Evolutionary conservation across 1,140 invertebrate genomes (phyloP).

Genomic region (Ephestia elutella): DNA sequence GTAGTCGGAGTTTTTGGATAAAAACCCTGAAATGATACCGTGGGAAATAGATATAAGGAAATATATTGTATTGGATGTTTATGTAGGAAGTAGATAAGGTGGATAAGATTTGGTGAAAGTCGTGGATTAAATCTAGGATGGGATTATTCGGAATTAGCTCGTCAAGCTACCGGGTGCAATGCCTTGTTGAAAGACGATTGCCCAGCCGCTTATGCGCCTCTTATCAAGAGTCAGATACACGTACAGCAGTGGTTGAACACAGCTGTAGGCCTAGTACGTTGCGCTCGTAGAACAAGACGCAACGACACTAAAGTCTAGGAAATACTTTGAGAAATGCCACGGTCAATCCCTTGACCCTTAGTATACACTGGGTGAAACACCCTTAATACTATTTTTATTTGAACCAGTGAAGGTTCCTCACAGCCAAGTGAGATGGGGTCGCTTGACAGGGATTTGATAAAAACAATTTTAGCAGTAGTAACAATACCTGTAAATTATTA

Average conservation of each 20-base stretch:
- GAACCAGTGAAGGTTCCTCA: conserved; percentile 46
- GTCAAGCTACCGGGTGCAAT: conserved; percentile 59
- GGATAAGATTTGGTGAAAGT: background rate
- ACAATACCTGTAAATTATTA: conserved; percentile 52
- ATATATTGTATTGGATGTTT: background rate
- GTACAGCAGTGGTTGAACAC: conserved; percentile 63
- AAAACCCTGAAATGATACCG: background rate
- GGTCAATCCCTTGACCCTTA: conserved; percentile 52
- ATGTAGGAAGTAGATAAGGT: background rate
- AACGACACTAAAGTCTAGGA: conserved; percentile 31
- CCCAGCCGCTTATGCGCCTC: conserved; percentile 54
- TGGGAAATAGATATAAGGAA: background rate
- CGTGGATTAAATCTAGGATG: background rate
- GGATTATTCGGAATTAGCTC: conserved; percentile 14
- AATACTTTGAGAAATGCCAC: conserved; percentile 34
- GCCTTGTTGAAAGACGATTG: conserved; percentile 72
- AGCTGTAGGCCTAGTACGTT: conserved; percentile 43
- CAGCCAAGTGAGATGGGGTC: conserved; percentile 40
- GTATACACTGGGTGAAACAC: conserved; percentile 51
- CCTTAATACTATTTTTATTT: conserved; percentile 65
- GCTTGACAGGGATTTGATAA: conserved; percentile 47
- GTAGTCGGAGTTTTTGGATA: background rate
- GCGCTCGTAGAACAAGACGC: conserved; percentile 32
- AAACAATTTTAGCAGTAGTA: conserved; percentile 18
- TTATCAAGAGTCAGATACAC: conserved; percentile 43